Conservation (phyloP, 2,888 invertebrate species). For the Lasiommata megera region DNA sequence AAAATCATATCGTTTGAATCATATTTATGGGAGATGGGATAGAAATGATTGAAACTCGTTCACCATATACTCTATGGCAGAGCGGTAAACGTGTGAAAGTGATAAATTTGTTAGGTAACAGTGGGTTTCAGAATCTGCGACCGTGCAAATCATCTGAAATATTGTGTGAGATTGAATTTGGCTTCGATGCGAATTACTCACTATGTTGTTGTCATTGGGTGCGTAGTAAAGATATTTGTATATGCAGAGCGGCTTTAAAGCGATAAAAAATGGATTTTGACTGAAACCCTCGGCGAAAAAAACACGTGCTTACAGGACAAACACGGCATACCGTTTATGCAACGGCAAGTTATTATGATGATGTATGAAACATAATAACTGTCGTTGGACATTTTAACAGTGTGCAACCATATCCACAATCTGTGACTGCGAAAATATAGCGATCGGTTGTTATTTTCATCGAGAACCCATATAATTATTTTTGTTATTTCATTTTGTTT, state of each 20-base stretch:
- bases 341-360: no score
- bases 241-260: background rate
- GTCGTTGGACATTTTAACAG: no score
- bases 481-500: no score
- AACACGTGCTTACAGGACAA: background rate
- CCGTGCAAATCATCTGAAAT: slow-evolving; percentile 64
- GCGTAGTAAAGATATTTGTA: background rate
- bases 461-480: no score
- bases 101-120: slow-evolving; percentile 75
- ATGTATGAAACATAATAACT: no score
- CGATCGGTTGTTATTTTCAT: no score
- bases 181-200: slow-evolving; percentile 55
- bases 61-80: slow-evolving; percentile 33
- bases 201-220: slow-evolving; percentile 28
- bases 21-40: background rate
- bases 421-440: no score
- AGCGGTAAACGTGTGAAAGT: slow-evolving; percentile 56
- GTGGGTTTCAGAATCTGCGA: slow-evolving; percentile 65
- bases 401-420: no score
- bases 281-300: no score
- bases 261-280: no score
- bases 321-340: no score
- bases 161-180: slow-evolving; percentile 66
- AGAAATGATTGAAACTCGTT: slow-evolving; percentile 32
- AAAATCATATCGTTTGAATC: background rate